Evolutionary conservation across 2,113 vertebrate species (phyloP), one percentile per base, ranked within the genome.

Genomic region (Cyanistes caeruleus): DNA sequence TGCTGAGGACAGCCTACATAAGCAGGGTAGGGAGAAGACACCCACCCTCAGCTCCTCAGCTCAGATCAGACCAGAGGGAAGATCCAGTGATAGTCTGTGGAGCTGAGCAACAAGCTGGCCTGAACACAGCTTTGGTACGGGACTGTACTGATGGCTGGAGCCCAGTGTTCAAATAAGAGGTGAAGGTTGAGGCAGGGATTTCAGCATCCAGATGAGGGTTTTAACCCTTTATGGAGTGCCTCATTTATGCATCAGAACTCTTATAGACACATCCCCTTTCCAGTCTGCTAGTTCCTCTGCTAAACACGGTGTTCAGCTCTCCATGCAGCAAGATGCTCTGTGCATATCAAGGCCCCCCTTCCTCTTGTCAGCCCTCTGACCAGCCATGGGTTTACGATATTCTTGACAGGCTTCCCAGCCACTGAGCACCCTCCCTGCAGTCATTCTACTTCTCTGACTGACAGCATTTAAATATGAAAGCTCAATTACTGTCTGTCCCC

Each of bases 1-100:
- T 3, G 3, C 69, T 59, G 67, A 35, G 39, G 23, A 67, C 2
- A 5, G 52, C 27, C 80, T 46, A 18, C 0, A 0, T 33, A 87
- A 77, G 60, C 44, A 41, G 13, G 37, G 30, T 10, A 65, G 15
- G 23, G 21, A 37, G 49, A 76, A 65, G 35, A 60, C 15, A 51
- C 15, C 3, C 2, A 14, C 12, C n/a, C 59, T 70, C 58, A 85
- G 44, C 39, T 77, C 30, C 53, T 64, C 65, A 91, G 74, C 77
- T 89, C 65, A 65, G 53, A 49, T 21, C 51, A 75, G 74, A 72
- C 15, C n/a, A 76, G 52, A 69, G 24, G 11, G 11, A 14, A 67
- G 43, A 60, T 27, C n/a, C 67, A 82, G 41, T 3, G 14, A 58
- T 46, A 30, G 16, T 56, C 5, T 49, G 63, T 44, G 62, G n/a